Base-by-base conservation (phyloP, 2,888 invertebrate genomes). In the Dinocampus coccinellae region DNA sequence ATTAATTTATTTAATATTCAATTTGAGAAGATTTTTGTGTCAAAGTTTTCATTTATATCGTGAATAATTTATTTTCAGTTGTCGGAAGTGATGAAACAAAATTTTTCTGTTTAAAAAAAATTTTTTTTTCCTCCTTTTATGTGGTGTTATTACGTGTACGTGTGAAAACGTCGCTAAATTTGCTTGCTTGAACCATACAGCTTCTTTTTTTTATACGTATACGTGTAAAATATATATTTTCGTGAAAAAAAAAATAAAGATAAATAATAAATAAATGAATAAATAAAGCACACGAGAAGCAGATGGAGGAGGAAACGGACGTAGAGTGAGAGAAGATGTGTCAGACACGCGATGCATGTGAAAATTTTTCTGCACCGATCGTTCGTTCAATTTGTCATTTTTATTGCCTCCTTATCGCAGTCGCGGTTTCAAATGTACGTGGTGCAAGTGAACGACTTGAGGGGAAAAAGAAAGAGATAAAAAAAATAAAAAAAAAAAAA, bases 331-430 rank as follows among this genome's bases (percentile, higher is more conserved):
- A 3, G 42, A 65, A 64, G 52, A 20, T 65, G 60, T 24, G 29
- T 34, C 58, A 63, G 61, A 60, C 73, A 66, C 73, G 74, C 63
- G 73, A 67, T 67, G 67, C 66, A 71, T 66, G 62, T 53, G 58
- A 42, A 67, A 66, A 39, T 29, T 53, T 55, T 72, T 74, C 73
- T 76, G 75, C 77, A 75, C 76, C 79, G 73, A 79, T 79, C 80
- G 75, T 79, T 77, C 78, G 73, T 76, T 79, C 80, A 82, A 82
- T 82, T 82, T 79, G 80, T 80, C 78, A 76, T 78, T 76, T 80
- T 81, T 79, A 79, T 74, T 76, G 76, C 68, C 72, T 68, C 69
- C 74, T 78, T 76, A 75, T 78, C 76, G 77, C 64, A 77, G 74
- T 76, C 70, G 69, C 75, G 75, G 62, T 22, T 63, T 69, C 52